phyloP scores from a whole-genome alignment of 1,140 invertebrate genomes.

The Heterodera carotae region DNA sequence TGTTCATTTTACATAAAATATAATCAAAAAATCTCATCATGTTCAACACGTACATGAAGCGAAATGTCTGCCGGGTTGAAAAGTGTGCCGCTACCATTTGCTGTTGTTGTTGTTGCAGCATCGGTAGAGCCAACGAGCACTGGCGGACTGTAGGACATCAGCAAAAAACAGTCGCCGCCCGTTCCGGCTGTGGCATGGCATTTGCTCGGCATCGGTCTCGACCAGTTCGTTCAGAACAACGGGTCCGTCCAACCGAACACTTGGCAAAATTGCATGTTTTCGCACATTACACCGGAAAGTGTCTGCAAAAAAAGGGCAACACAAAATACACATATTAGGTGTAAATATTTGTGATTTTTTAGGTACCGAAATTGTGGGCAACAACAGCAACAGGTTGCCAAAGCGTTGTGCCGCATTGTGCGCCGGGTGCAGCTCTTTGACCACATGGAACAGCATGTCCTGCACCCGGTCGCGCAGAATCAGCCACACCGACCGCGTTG shows the following conservation, averaged over 20 bases:
- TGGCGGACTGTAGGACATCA: no score
- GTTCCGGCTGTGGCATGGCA: neutral
- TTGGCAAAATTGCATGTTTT: no score
- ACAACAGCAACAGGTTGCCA: constrained; percentile 54
- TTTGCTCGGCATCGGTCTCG: constrained; percentile 43
- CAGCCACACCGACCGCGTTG: constrained; percentile 53
- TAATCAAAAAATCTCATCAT: no score
- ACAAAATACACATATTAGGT: neutral
- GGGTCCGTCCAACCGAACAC: no score
- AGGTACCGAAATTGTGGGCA: no score
- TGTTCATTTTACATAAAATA: no score
- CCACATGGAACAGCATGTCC: constrained; percentile 65
- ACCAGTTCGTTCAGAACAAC: no score
- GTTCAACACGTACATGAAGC: constrained; percentile 25
- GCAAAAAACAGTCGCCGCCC: no score
- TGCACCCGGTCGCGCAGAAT: constrained; percentile 60
- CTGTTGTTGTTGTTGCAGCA: no score
- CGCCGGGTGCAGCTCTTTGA: constrained; percentile 60
- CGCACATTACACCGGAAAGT: no score
- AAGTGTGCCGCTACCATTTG: no score
- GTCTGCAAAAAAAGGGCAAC: constrained; percentile 51
- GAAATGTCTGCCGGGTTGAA: constrained; percentile 32
- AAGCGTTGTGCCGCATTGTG: constrained; percentile 60
- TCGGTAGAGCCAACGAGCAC: no score
- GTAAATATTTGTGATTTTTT: constrained; percentile 29